Evolutionary conservation across 2,113 vertebrate genomes (phyloP).

Genomic region (Odobenus rosmarus): DNA sequence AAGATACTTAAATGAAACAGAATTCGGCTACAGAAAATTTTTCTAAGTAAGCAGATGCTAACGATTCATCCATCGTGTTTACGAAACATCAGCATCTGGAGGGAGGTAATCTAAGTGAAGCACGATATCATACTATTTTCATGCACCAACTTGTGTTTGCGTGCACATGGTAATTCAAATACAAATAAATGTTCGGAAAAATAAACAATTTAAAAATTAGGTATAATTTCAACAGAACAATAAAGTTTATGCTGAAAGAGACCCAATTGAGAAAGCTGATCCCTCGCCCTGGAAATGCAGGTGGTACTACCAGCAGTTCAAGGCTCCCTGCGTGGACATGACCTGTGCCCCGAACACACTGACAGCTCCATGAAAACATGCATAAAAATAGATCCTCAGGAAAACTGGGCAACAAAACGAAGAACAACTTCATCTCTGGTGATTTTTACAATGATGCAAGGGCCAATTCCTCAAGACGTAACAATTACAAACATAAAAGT

Average conservation of each 20-base stretch:
- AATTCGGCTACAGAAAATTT: neutral
- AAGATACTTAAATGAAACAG: neutral
- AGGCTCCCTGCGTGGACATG: neutral
- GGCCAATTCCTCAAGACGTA: neutral
- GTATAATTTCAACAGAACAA: neutral
- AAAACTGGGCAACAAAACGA: neutral
- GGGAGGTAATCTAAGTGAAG: neutral
- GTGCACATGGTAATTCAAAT: neutral
- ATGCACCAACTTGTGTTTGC: neutral
- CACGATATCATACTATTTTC: neutral
- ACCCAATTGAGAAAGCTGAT: neutral
- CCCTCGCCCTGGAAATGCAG: constrained; percentile 12
- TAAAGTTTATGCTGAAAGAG: neutral
- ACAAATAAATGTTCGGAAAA: neutral
- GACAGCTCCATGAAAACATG: neutral
- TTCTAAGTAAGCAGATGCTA: too few relatives aligned
- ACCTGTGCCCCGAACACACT: neutral
- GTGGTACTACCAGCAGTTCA: accelerated
- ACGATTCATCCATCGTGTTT: neutral
- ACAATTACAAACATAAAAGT: neutral
- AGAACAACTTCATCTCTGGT: neutral
- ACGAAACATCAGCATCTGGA: neutral
- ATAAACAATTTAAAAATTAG: neutral
- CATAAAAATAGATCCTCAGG: neutral
- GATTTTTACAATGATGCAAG: neutral